Evolutionary conservation across 2,888 invertebrate genomes (phyloP), one percentile per base, ranked within the genome.

Genomic region (Margaritifera margaritifera): DNA sequence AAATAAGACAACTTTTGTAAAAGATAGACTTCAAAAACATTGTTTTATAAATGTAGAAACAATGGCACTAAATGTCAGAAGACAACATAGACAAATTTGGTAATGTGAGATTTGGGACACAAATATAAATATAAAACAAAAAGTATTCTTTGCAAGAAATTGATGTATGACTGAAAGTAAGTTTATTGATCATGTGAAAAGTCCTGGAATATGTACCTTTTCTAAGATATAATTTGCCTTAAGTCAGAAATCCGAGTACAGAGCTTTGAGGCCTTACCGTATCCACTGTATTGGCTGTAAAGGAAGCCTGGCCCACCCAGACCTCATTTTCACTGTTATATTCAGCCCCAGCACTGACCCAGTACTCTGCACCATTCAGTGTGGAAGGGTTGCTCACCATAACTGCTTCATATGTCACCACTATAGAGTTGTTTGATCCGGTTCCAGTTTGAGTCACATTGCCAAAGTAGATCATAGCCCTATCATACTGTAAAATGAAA

Each of bases 301-400:
- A 83, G 5, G 84, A 79, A 1, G 85, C 82, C 72, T 89, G 89
- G 1, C 87, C 89, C 8, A 90, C 85, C 87, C 87, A 89, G 20
- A 89, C 82, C 54, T 85, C 82, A 50, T 72, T 77, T 61, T 85
- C 84, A 56, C 79, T 74, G 72, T 84, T 80, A 75, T 86, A 89
- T 69, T 87, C 88, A 0, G 87, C 88, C 0, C 88, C 89, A 6
- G 86, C 87, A 76, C 88, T 89, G 19, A 89, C 84, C 87, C 87
- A 89, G 77, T 87, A 86, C 5, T 67, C 57, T 31, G 61, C 69
- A 5, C 74, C 77, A 61, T 82, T 71, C 8, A 68, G 56, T 1
- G 80, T 76, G 0, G 61, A 50, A 19, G 64, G 53, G 54, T 75
- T 78, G 6, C 80, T 75, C 2, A 88, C 74, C 82, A 86, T 85